phyloP scores from a whole-genome alignment of 2,113 vertebrate species.

The Passer domesticus region DNA sequence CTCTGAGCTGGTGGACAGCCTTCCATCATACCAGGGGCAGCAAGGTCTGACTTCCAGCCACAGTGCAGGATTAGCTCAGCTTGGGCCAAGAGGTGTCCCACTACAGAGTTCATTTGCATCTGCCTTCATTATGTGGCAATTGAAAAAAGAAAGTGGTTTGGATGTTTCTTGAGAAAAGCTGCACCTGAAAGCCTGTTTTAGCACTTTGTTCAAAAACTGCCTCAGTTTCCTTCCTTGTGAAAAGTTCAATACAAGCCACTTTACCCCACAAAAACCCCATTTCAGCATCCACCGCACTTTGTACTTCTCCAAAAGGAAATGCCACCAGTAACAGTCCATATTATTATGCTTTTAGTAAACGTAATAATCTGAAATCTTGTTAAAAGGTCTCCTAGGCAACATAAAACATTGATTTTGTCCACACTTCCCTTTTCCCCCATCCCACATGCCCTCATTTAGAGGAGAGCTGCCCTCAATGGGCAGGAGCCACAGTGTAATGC shows the following conservation, averaged over 20 bases:
- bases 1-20: not conserved
- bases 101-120: not conserved
- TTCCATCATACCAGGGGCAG: not conserved
- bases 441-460: not conserved
- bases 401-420: not conserved
- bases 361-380: not conserved
- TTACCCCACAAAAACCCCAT: not conserved
- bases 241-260: not conserved
- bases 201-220: not conserved
- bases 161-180: not conserved
- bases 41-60: not conserved
- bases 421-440: not conserved
- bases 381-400: not conserved
- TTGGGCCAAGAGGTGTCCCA: not conserved
- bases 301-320: not conserved
- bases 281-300: not conserved
- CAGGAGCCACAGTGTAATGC: not conserved
- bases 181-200: not conserved
- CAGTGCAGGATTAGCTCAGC: fast-evolving
- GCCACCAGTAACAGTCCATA: not conserved
- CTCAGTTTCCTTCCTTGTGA: not conserved
- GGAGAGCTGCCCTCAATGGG: not conserved
- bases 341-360: not conserved
- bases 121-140: not conserved
- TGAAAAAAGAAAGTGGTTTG: not conserved